Percentiles rank a stretch among this genome's conserved stretches.
Conservation (phyloP, 1,140 invertebrate species). For the Trichonephila clavipes region DNA sequence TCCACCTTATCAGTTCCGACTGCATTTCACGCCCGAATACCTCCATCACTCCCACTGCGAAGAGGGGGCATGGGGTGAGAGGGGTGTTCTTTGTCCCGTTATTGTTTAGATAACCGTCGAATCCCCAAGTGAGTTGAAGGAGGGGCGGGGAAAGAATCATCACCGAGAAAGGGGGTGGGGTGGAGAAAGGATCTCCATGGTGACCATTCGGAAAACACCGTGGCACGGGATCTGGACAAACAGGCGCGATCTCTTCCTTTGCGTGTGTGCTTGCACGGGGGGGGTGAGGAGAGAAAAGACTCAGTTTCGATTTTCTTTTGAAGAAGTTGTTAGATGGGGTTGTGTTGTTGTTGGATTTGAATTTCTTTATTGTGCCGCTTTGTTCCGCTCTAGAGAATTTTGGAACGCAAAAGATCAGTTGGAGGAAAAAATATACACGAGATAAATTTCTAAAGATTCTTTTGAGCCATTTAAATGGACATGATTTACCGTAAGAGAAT, state of each 20-base stretch:
- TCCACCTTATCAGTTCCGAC: background rate
- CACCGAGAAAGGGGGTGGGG: background rate
- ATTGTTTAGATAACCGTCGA: constrained; percentile 54
- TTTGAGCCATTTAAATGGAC: too few species aligned
- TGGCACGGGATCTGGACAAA: background rate
- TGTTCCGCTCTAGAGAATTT: too few species aligned
- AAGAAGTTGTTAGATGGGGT: background rate
- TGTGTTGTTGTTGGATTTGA: too few species aligned
- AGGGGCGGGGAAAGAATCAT: background rate
- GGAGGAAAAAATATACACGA: too few species aligned
- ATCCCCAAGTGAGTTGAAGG: background rate
- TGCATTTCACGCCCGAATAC: constrained; percentile 27
- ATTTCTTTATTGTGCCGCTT: too few species aligned
- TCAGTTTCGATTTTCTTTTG: background rate
- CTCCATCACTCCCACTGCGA: background rate
- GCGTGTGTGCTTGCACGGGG: background rate
- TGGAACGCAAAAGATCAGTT: too few species aligned
- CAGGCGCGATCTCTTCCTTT: background rate
- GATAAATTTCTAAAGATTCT: too few species aligned
- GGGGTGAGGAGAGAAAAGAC: background rate
- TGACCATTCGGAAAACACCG: background rate
- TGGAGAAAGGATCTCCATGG: constrained; percentile 18
- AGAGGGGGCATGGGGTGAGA: background rate
- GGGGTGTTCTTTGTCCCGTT: background rate
- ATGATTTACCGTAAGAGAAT: too few species aligned